These are phyloP conservation scores for Crocodylus rhombifer DNA, from an alignment of 2,797 vertebrate genomes.

Conservation along the genomic window DNA sequence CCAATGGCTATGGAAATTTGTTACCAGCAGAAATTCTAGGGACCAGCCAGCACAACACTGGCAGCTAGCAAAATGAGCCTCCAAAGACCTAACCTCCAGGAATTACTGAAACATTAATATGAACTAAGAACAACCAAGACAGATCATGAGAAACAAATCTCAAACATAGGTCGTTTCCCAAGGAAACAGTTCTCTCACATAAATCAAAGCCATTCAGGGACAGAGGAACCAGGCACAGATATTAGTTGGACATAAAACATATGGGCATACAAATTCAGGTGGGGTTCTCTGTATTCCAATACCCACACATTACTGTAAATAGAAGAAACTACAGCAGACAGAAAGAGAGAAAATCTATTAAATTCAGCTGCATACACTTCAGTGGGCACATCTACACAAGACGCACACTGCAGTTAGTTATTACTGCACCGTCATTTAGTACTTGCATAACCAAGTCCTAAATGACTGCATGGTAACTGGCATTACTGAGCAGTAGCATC, in stretches of 20 bases:
- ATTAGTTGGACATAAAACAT: background rate
- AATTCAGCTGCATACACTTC: rapidly evolving
- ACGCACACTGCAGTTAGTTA: no score
- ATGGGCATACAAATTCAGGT: background rate
- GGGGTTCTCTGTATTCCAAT: background rate
- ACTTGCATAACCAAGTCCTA: no score
- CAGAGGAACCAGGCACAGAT: background rate
- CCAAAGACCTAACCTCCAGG: rapidly evolving
- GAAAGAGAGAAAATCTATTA: background rate
- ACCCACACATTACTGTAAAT: background rate
- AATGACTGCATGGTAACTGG: no score
- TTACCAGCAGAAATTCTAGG: background rate
- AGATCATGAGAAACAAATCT: background rate
- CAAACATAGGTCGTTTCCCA: background rate
- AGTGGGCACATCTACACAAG: no score
- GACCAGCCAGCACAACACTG: rapidly evolving
- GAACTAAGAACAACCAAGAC: background rate
- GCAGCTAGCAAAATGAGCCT: background rate
- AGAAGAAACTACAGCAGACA: background rate
- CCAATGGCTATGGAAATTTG: rapidly evolving
- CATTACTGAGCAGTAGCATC: no score
- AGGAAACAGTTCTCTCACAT: background rate
- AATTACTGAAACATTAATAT: background rate
- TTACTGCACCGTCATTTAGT: no score
- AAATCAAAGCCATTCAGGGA: background rate